Evolutionary conservation across 2,888 invertebrate species (phyloP).

Genomic region (Cryptocheilus praepositus): DNA sequence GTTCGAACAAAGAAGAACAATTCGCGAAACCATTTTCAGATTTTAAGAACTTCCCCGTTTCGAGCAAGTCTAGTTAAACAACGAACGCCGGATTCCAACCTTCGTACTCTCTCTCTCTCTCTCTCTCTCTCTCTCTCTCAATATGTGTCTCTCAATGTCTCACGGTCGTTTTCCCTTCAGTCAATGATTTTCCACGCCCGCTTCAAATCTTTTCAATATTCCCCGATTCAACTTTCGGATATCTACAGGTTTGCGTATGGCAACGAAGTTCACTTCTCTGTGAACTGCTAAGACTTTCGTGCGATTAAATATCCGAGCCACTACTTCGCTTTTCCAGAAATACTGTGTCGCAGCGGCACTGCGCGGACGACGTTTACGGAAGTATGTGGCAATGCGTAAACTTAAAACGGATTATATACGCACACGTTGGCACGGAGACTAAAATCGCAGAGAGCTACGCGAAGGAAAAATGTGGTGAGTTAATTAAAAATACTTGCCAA

Average conservation of each 20-base stretch:
- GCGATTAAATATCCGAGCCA: neutral
- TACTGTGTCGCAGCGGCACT: too few relatives aligned
- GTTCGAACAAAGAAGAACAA: conserved; percentile 59
- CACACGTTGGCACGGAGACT: too few relatives aligned
- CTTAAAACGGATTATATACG: too few relatives aligned
- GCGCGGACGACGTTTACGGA: too few relatives aligned
- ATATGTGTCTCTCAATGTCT: neutral
- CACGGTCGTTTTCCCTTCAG: conserved; percentile 13
- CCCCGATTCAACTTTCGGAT: conserved; percentile 32
- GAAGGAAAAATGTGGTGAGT: too few relatives aligned
- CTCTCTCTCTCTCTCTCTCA: conserved; percentile 31
- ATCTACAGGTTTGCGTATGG: conserved; percentile 12
- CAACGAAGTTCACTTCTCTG: conserved; percentile 45
- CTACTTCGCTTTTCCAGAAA: neutral
- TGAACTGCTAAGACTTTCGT: neutral
- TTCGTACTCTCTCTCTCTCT: conserved; percentile 20
- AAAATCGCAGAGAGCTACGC: too few relatives aligned
- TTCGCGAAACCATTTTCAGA: conserved; percentile 54
- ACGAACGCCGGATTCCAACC: conserved; percentile 52
- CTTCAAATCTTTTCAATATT: conserved; percentile 39
- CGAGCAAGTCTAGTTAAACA: conserved; percentile 57
- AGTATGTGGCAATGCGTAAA: too few relatives aligned
- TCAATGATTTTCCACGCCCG: conserved; percentile 33
- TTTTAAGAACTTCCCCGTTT: conserved; percentile 57
- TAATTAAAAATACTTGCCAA: too few relatives aligned